Percentiles rank a stretch among this genome's conserved stretches.
Evolutionary conservation across 2,888 invertebrate species (phyloP).

Genomic region (Chrysomela aeneicollis): DNA sequence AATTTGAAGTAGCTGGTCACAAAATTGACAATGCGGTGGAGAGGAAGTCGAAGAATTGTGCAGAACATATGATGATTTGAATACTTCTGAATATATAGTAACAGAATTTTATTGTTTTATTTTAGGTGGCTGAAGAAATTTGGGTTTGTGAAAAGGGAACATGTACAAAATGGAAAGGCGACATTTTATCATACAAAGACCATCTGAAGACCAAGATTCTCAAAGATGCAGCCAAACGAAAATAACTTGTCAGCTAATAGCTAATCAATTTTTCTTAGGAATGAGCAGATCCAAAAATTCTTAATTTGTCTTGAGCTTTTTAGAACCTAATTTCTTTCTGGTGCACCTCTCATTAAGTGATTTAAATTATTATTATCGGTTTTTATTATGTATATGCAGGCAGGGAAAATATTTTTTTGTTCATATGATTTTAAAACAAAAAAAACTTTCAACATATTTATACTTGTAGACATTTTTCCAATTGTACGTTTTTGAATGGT

Average conservation of each 20-base stretch:
- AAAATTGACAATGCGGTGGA: too few species aligned
- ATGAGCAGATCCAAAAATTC: constrained; percentile 9
- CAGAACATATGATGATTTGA: too few species aligned
- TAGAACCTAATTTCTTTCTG: not conserved
- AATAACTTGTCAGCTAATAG: constrained; percentile 48
- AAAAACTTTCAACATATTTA: not conserved
- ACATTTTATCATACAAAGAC: constrained; percentile 95
- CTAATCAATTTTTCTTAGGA: constrained; percentile 10
- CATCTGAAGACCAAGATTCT: constrained; percentile 88
- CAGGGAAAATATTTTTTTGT: too few species aligned
- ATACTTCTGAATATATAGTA: too few species aligned
- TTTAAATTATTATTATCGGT: not conserved
- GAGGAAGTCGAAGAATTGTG: too few species aligned
- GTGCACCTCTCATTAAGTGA: not conserved
- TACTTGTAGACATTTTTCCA: constrained; percentile 9
- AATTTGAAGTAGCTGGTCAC: too few species aligned
- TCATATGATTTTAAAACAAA: not conserved
- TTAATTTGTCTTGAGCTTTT: not conserved
- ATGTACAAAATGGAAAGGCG: constrained; percentile 96
- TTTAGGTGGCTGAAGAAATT: constrained; percentile 96
- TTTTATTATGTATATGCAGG: not conserved
- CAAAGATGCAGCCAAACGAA: constrained; percentile 70
- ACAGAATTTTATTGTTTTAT: too few species aligned
- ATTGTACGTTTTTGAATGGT: constrained; percentile 21
- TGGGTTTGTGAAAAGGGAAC: constrained; percentile 98